Evolutionary conservation across 2,113 vertebrate species (phyloP).

Genomic region (Macrotus californicus): DNA sequence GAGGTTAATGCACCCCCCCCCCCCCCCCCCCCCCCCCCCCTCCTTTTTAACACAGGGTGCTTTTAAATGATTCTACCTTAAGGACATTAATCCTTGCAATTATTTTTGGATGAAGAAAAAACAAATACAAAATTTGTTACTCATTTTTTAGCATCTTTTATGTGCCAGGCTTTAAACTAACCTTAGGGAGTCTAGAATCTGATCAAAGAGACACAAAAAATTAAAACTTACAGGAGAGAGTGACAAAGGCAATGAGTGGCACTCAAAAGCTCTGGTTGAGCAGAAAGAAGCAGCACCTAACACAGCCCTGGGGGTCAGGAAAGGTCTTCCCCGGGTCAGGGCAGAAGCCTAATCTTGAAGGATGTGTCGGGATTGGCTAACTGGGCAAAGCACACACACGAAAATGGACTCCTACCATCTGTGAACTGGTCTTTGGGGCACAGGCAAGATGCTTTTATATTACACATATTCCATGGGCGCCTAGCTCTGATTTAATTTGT

Average conservation of each 20-base stretch:
- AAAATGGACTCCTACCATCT: background rate
- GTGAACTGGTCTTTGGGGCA: background rate
- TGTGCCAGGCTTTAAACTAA: background rate
- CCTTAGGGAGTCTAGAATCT: background rate
- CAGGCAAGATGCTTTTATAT: background rate
- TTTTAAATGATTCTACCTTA: background rate
- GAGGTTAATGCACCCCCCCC: background rate
- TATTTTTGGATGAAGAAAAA: background rate
- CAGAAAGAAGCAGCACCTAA: background rate
- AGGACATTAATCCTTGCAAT: background rate
- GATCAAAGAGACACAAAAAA: background rate
- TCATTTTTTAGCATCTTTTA: background rate
- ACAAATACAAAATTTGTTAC: background rate
- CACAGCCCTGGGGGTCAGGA: background rate
- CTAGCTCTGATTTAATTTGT: background rate
- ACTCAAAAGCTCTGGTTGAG: background rate
- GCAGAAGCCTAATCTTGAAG: background rate
- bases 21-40: rapidly evolving
- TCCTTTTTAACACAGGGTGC: background rate
- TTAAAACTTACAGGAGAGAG: background rate
- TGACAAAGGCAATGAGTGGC: background rate
- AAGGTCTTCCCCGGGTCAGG: background rate
- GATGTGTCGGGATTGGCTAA: background rate
- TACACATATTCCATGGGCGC: background rate
- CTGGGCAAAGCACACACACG: background rate